These are phyloP conservation scores for Pammene aurita DNA, from an alignment of 2,888 invertebrate genomes.

Conservation along the genomic window DNA sequence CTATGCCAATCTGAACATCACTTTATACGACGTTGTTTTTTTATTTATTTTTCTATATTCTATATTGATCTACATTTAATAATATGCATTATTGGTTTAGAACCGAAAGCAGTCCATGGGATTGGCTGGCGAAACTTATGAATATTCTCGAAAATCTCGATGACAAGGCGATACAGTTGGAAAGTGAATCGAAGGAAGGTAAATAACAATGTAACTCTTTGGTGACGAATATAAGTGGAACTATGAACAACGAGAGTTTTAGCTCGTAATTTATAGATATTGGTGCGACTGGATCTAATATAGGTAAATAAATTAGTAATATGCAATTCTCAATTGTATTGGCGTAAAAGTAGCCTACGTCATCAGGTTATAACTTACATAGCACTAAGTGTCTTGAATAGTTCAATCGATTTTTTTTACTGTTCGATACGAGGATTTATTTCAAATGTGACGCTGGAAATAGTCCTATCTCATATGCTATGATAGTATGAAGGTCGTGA, in stretches of 20 bases:
- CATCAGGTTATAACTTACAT: background rate
- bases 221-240: too few species aligned
- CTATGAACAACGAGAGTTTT: too few species aligned
- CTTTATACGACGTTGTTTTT: background rate
- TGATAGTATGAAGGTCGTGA: background rate
- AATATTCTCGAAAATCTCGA: constrained; percentile 88
- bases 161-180: constrained; percentile 81
- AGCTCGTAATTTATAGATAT: too few species aligned
- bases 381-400: background rate
- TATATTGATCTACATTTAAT: constrained; percentile 35
- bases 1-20: too few species aligned
- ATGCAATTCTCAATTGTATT: background rate
- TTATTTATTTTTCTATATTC: too few species aligned
- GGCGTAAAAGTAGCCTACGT: background rate
- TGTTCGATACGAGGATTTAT: background rate
- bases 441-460: background rate
- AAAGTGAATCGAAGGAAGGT: constrained; percentile 80
- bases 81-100: constrained; percentile 61
- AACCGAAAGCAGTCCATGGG: constrained; percentile 90
- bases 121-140: constrained; percentile 89
- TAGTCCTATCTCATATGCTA: background rate
- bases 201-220: constrained; percentile 46
- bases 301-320: too few species aligned
- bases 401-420: background rate
- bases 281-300: too few species aligned